Conservation (phyloP, 2,113 vertebrate species). For the Cochlearius cochlearius region DNA sequence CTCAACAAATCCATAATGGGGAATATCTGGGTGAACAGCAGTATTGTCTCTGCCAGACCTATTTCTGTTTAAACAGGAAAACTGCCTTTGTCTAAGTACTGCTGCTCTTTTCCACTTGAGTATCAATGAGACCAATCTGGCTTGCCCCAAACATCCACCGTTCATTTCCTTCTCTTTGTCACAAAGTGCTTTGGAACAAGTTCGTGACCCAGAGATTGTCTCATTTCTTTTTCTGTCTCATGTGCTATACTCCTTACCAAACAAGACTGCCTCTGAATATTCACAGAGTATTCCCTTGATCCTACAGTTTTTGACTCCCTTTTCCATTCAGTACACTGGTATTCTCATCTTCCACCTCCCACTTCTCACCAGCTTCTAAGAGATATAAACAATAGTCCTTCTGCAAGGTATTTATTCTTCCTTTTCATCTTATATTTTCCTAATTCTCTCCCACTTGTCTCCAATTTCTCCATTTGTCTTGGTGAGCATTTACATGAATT, state of each 20-base stretch:
- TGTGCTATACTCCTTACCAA: not conserved
- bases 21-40: not conserved
- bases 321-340: not conserved
- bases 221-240: not conserved
- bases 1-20: not conserved
- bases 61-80: not conserved
- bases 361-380: not conserved
- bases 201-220: not conserved
- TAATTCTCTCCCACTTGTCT: not conserved
- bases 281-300: not conserved
- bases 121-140: not conserved
- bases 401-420: not conserved
- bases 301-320: not conserved
- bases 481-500: not conserved
- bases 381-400: not conserved
- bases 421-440: not conserved
- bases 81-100: not conserved
- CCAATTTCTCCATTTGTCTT: not conserved
- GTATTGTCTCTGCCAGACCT: not conserved
- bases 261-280: not conserved
- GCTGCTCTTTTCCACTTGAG: not conserved
- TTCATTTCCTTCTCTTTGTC: not conserved
- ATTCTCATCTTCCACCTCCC: not conserved
- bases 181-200: not conserved
- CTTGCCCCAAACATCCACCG: fast-evolving